Evolutionary conservation across 2,888 invertebrate species (phyloP), one percentile per base, ranked within the genome.

Genomic region (Oxytorus armatus): DNA sequence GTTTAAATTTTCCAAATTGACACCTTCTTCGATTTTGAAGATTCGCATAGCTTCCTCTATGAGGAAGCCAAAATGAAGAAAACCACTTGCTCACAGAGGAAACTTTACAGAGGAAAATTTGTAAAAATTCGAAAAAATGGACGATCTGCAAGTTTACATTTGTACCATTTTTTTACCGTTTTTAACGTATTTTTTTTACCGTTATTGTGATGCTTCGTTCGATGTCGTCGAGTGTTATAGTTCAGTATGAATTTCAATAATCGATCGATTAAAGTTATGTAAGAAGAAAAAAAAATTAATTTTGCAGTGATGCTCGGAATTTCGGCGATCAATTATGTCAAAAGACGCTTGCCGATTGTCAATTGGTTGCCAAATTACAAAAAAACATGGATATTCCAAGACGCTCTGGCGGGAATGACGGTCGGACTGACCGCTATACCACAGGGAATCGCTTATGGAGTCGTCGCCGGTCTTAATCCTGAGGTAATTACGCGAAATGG

Each of bases 391-490:
- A 53, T 89, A 23, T 59, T 86, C 1, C 85, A 85, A 18, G 88
- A 88, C 39, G 75, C 74, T 18, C 23, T 88, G 53, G 88, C 88
- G 5, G 88, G 88, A 0, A 69, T 88, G 47, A 89, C 88, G n/a
- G 88, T 88, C 8, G 88, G 89, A 2, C 81, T 88, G 29, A 89
- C 89, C 0, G 88, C 89, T 0, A 84, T 88, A n/a, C 89, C 88
- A 0, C 89, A 88, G 47, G 88, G 89, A 8, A 89, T 88, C 63
- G 89, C 88, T 74, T 88, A 88, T 59, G 89, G 84, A 21, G 72
- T 85, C 44, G 88, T 88, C 5, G 89, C 89, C 7, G 88, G 85
- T 14, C 79, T 88, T n/a, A 84, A 72, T 82, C 86, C 89, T n/a
- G 87, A 89, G 88, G 89, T 89, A 86, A 65, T 33, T 49, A 18